Conservation (phyloP, 2,888 invertebrate genomes). For the Stegana nigrithorax region DNA sequence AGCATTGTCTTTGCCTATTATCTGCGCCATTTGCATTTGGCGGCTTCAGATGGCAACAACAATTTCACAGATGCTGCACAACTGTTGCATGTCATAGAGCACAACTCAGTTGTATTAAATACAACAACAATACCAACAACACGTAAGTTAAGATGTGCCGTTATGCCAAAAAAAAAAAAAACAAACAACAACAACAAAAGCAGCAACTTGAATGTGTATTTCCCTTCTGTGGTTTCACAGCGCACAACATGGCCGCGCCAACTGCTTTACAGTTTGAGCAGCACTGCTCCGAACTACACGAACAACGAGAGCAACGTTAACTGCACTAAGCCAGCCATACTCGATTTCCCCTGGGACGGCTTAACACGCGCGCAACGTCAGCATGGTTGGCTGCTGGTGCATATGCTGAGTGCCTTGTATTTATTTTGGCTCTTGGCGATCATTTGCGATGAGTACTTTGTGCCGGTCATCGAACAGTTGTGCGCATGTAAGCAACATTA, state of each 20-base stretch:
- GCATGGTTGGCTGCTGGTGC: constrained; percentile 31
- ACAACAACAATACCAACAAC: too few relatives aligned
- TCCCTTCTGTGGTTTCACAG: neutral
- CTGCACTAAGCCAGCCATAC: constrained; percentile 81
- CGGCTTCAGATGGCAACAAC: neutral
- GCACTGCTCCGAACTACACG: too few relatives aligned
- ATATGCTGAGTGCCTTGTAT: constrained; percentile 70
- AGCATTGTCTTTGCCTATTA: neutral
- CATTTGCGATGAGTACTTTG: constrained; percentile 92
- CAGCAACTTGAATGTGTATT: neutral
- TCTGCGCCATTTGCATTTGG: neutral
- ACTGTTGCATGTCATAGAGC: too few relatives aligned
- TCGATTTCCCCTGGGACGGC: constrained; percentile 84
- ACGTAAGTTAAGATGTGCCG: too few relatives aligned
- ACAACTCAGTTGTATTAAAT: too few relatives aligned
- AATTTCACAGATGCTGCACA: neutral
- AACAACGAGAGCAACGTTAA: constrained; percentile 60
- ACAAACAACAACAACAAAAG: neutral
- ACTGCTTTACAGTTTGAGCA: neutral
- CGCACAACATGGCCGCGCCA: neutral
- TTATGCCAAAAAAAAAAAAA: neutral
- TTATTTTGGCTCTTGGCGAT: constrained; percentile 84
- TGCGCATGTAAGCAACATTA: constrained; percentile 79
- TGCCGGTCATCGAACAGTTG: constrained; percentile 87
- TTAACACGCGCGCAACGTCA: constrained; percentile 76